Evolutionary conservation across 2,888 invertebrate genomes (phyloP), one percentile per base, ranked within the genome.

Genomic region (Argynnis bischoffii): DNA sequence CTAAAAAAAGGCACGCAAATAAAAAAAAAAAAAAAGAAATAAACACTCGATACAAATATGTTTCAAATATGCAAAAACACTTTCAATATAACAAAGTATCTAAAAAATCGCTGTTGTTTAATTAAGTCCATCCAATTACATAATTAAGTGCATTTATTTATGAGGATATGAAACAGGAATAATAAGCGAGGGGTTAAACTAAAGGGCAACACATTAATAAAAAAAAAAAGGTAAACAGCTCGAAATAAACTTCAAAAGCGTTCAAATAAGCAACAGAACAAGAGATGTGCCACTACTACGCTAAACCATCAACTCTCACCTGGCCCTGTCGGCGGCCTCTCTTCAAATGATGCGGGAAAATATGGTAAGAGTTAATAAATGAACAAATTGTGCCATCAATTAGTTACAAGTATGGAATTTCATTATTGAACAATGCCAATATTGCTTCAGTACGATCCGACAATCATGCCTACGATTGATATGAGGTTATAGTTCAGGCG

Each of bases 291-390:
- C 16, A 41, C 56, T 66, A 66, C 66, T 56, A 46, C 47, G 31
- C 51, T 63, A 47, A 56, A 55, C 47, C 51, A 63, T 63, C n/a
- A 63, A 55, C 50, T 67, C 72, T 71, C 68, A 77, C 73, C 75
- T 72, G 64, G 71, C 59, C 61, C 67, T 69, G 48, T 41, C 67
- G 72, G 80, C 80, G 69, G 78, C 78, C 74, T 82, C 84, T 85
- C 90, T 90, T 81, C 81, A 80, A 56, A 59, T 74, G 83, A 76
- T 77, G 89, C 90, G 78, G 85, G 83, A 84, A 85, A 87, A 87
- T 78, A 87, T 77, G 79, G 76, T 71, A 74, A 65, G 83, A 85
- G 82, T 86, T 84, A 85, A 79, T 84, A 80, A 76, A 77, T 76
- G 63, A 64, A 61, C 54, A 64, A 77, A 80, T 46, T 89, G 88